Base-by-base conservation (phyloP, 2,113 vertebrate genomes). In the Raphicerus campestris region DNA sequence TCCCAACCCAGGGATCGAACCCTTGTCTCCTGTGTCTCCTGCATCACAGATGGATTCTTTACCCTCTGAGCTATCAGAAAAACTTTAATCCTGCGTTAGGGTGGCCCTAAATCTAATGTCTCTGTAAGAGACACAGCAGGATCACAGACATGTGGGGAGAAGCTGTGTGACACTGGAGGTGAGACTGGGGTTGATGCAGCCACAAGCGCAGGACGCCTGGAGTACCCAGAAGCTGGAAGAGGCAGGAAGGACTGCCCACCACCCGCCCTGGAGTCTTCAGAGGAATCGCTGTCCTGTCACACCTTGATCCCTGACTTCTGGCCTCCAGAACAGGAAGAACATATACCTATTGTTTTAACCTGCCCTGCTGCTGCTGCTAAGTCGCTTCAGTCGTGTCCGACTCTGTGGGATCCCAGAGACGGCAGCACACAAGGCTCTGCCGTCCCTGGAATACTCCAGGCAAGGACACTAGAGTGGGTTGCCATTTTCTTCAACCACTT, bases 151-250 rank as follows among this genome's bases (percentile, higher is more conserved):
- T 2, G 7, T 16, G 20, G 49, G 42, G 7, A 42, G 56, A 49
- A 28, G 14, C 30, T 5, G 0, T 6, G 42, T 9, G 35, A 56
- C 3, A 22, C 6, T 5, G n/a, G 20, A 88, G 75, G 42, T 1
- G 16, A 32, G 78, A 60, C 39, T 28, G 3, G 11, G 5, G 28
- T 60, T 19, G 61, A 63, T 13, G 66, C 35, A 28, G 19, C n/a
- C n/a, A 61, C 17, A 51, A 45, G 39, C 24, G 28, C 4, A 15
- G 58, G 26, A 70, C 0, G 0, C 83, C n/a, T 39, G 15, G 24
- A 11, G 15, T 28, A 53, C 73, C n/a, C 11, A 2, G 51, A 35
- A 75, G 42, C 63, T 14, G 47, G 35, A 22, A 49, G 63, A 61
- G 73, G n/a, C 53, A 4, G n/a, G 26, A 87, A 81, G 35, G 16